phyloP scores from a whole-genome alignment of 2,888 invertebrate genomes.

The Thalpophila matura region DNA sequence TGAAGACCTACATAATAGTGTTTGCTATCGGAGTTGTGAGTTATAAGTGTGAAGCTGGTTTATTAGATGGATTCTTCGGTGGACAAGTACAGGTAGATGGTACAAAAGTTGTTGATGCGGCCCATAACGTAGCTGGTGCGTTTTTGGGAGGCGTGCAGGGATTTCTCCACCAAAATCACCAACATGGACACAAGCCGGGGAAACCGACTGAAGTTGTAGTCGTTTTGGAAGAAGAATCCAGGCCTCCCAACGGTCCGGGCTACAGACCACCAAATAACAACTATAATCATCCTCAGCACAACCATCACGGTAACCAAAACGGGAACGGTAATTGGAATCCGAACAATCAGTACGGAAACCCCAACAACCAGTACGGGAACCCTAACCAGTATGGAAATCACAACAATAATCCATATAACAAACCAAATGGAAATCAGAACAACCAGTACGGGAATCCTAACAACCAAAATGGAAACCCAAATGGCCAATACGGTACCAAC shows the following conservation, averaged over 20 bases:
- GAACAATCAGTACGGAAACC: conserved; percentile 39
- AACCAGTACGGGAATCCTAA: conserved; percentile 7
- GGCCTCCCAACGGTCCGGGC: conserved; percentile 42
- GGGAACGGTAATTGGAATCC: conserved; percentile 34
- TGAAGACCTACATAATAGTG: conserved; percentile 50
- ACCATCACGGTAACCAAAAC: conserved; percentile 33
- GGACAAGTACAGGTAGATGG: conserved; percentile 54
- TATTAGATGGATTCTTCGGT: conserved; percentile 49
- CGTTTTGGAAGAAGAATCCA: conserved; percentile 65
- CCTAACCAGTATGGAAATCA: conserved; percentile 44
- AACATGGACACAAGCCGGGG: conserved; percentile 46
- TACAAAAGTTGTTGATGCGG: conserved; percentile 69
- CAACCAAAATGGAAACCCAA: conserved; percentile 15
- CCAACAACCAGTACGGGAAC: conserved; percentile 51
- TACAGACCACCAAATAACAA: conserved; percentile 54
- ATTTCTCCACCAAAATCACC: conserved; percentile 59
- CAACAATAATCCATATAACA: conserved; percentile 30
- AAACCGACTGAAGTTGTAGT: conserved; percentile 68
- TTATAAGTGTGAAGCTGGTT: conserved; percentile 62
- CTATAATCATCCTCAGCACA: conserved; percentile 30
- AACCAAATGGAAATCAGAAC: conserved; percentile 14
- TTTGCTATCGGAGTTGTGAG: conserved; percentile 61
- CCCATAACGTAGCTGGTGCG: conserved; percentile 71
- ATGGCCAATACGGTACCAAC: conserved; percentile 27
- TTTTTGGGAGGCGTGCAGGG: conserved; percentile 72